Conservation (phyloP, 2,797 vertebrate species). For the Mus caroli region DNA sequence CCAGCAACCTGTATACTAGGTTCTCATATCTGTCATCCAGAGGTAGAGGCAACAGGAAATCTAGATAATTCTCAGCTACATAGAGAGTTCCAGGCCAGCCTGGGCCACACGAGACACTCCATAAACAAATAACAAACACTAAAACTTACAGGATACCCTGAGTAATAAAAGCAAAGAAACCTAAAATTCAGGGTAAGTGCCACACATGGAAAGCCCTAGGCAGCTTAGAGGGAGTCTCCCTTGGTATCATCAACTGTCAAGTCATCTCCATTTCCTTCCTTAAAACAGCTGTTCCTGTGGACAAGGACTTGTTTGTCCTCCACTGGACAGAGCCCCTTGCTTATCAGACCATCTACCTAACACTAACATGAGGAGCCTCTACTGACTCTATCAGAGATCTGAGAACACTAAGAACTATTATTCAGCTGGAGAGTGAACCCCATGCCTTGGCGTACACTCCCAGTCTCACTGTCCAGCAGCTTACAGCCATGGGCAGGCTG, state of each 20-base stretch:
- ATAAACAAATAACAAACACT: background rate
- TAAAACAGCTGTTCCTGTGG: conserved; percentile 43
- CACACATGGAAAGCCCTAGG: background rate
- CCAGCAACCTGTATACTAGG: background rate
- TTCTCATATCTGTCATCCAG: background rate
- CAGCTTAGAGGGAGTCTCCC: background rate
- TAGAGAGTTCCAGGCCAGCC: background rate
- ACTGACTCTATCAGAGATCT: conserved; percentile 3
- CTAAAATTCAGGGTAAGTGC: background rate
- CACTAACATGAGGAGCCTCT: conserved; percentile 27
- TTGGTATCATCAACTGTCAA: background rate
- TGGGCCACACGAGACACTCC: background rate
- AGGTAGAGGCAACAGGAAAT: background rate
- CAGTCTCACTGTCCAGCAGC: background rate
- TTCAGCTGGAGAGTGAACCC: background rate
- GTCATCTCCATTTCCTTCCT: background rate
- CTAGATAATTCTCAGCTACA: background rate
- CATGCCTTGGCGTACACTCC: fast-evolving
- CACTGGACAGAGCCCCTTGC: background rate
- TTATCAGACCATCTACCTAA: background rate
- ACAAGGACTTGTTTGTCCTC: conserved; percentile 4
- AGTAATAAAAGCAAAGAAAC: conserved; percentile 14
- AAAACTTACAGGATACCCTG: background rate
- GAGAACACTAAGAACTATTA: background rate
- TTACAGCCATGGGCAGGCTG: conserved; percentile 4